Conservation (phyloP, 2,797 vertebrate species). For the Hylomyscus alleni region DNA sequence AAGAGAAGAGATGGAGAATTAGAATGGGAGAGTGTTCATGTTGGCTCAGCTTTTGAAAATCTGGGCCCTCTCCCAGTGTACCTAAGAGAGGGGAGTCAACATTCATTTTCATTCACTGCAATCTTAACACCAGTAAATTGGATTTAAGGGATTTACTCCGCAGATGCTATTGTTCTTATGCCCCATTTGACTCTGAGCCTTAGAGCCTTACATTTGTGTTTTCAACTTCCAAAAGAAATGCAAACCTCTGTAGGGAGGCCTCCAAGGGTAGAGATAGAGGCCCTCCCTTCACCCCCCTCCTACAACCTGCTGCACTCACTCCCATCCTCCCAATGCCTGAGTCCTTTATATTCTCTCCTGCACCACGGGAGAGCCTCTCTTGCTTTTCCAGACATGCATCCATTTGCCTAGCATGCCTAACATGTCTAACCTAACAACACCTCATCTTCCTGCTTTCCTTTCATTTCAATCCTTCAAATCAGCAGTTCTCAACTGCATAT, state of each 20-base stretch:
- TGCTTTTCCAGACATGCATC: neutral
- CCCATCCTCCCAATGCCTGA: neutral
- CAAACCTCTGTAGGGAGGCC: neutral
- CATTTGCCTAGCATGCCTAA: neutral
- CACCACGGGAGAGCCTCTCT: neutral
- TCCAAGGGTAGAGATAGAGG: neutral
- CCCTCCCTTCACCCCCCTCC: neutral
- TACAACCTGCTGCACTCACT: rapidly evolving
- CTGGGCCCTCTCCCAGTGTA: neutral
- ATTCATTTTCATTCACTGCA: slow-evolving; percentile 50
- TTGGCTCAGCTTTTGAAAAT: slow-evolving; percentile 60
- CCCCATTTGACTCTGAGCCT: slow-evolving; percentile 47
- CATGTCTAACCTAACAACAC: no score
- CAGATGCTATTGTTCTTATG: slow-evolving; percentile 54
- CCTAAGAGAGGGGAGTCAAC: slow-evolving; percentile 43
- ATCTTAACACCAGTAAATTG: slow-evolving; percentile 50
- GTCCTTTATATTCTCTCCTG: neutral
- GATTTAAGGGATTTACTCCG: slow-evolving; percentile 60
- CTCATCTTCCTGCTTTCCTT: neutral
- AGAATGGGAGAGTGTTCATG: neutral
- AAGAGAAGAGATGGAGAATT: slow-evolving; percentile 59
- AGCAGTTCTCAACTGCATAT: neutral
- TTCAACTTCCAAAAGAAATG: slow-evolving; percentile 36
- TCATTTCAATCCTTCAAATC: neutral
- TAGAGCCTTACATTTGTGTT: slow-evolving; percentile 12